Base-by-base conservation (phyloP, 2,113 vertebrate species). In the Trochalopteron elliotii region DNA sequence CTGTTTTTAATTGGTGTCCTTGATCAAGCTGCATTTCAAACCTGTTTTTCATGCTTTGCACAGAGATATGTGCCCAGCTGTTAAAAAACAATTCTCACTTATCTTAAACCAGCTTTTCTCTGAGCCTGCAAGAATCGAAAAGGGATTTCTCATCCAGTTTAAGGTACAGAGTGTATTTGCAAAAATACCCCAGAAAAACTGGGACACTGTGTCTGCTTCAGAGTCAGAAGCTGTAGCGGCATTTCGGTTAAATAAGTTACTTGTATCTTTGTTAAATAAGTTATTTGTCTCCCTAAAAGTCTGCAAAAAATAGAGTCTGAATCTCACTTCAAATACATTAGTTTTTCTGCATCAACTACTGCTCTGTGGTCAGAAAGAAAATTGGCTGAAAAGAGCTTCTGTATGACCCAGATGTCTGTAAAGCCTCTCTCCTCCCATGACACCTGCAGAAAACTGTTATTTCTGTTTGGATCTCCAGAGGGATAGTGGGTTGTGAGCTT, bases 1-100 rank as follows among this genome's bases (percentile, higher is more conserved):
- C 7, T 83, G n/a, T 92, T 93, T 76, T 77, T 61, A 68, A 59
- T 47, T 74, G 50, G 16, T 25, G 94, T 72, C 95, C 94, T 96
- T 94, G 88, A 55, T 39, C 42, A 35, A 20, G 30, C 24, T 50
- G 79, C 19, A 33, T 81, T 74, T 83, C 79, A 86, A 35, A 9
- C n/a, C 30, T 80, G 45, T 85, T 94, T 94, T 94, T 91, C 87
- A 56, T 19, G 11, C 42, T 86, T 72, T 59, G 71, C 30, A 83
- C 30, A 31, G 24, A 87, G 91, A 80, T 92, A 90, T 7, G 27
- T 19, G 45, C 28, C 21, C 49, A 22, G 63, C 2, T 86, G 63
- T 81, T 42, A 61, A 81, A 90, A 88, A 27, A 0, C 76, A 78
- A 56, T 42, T 90, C 64, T 80, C 27, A 47, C 70, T 97, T 95